phyloP scores from a whole-genome alignment of 1,140 invertebrate genomes.

The Maconellicoccus hirsutus region DNA sequence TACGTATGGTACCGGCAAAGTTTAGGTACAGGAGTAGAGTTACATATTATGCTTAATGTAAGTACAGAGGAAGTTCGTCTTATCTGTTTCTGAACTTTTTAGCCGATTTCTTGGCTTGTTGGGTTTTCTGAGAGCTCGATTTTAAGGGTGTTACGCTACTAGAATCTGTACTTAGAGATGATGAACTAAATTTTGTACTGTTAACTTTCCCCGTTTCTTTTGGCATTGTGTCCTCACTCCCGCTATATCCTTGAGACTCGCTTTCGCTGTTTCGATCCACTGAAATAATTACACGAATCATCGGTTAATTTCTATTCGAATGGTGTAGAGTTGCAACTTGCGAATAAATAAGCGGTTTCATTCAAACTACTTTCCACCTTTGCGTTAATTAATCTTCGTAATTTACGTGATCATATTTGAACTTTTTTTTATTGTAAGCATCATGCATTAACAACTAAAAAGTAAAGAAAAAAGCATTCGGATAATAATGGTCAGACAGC shows the following conservation, averaged over 20 bases:
- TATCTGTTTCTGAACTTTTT: constrained; percentile 12
- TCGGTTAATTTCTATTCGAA: neutral
- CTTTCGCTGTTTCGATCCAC: constrained; percentile 76
- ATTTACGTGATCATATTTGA: neutral
- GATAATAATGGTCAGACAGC: too few relatives aligned
- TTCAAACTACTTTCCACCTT: neutral
- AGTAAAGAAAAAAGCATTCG: too few relatives aligned
- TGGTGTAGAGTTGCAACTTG: too few relatives aligned
- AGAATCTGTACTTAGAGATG: constrained; percentile 23
- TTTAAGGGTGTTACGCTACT: neutral
- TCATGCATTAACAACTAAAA: neutral
- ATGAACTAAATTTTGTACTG: constrained; percentile 28
- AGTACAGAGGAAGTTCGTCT: too few relatives aligned
- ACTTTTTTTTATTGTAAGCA: too few relatives aligned
- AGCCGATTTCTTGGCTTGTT: neutral
- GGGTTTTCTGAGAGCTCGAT: neutral
- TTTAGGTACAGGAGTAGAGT: too few relatives aligned
- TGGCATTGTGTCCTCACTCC: constrained; percentile 47
- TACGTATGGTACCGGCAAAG: too few relatives aligned
- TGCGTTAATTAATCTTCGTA: neutral
- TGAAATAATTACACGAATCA: constrained; percentile 33
- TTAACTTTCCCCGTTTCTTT: constrained; percentile 28
- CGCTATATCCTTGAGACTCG: constrained; percentile 66
- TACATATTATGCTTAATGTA: too few relatives aligned
- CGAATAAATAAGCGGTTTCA: neutral